phyloP scores from a whole-genome alignment of 2,797 vertebrate genomes.

The Chiroxiphia lanceolata region DNA sequence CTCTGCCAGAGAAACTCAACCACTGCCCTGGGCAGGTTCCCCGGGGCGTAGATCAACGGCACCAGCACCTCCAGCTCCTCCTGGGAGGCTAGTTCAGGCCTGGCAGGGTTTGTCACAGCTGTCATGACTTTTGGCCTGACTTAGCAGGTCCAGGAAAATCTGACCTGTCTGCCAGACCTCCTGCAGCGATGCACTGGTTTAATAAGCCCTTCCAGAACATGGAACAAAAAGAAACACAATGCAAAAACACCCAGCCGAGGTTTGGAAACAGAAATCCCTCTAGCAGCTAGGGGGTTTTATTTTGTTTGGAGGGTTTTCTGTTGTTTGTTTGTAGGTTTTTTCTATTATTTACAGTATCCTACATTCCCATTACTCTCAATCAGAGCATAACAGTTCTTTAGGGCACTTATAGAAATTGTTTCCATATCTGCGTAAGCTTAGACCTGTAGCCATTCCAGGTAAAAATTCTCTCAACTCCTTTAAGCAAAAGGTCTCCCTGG shows the following conservation, averaged over 20 bases:
- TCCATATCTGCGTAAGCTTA: background rate
- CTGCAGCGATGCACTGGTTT: background rate
- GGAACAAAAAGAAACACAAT: background rate
- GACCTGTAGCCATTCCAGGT: background rate
- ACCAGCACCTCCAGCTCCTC: background rate
- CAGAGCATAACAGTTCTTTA: background rate
- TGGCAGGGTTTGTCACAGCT: background rate
- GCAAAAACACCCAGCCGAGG: background rate
- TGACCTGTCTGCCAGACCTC: background rate
- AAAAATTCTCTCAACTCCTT: background rate
- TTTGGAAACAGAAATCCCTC: background rate
- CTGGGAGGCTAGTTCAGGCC: background rate
- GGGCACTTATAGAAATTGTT: background rate
- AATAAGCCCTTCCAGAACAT: background rate
- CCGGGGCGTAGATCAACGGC: rapidly evolving
- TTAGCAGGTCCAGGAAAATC: background rate
- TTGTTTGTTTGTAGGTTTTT: background rate
- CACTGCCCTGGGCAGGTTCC: background rate
- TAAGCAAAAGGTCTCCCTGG: background rate
- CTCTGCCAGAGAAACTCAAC: background rate
- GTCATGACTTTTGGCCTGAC: background rate
- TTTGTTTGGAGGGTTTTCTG: no score
- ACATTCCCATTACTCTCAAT: background rate
- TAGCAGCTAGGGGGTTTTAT: background rate
- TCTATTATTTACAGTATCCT: background rate